Evolutionary conservation across 2,113 vertebrate species (phyloP), one percentile per base, ranked within the genome.

Genomic region (Nycticebus coucang): DNA sequence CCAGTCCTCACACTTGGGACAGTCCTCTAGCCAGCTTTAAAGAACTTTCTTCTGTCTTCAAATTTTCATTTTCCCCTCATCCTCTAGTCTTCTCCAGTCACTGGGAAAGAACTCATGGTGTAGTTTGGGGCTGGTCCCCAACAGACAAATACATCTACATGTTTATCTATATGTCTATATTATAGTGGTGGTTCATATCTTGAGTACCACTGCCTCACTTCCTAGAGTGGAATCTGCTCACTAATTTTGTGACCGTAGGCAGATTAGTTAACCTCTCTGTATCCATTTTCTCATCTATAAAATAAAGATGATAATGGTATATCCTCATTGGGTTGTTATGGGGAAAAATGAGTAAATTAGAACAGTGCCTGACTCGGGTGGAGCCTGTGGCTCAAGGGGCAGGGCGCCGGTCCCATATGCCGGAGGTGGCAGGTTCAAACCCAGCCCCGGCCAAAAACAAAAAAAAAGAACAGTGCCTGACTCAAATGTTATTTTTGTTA

Each of bases 291-390:
- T 69, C 19, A 69, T 55, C 53, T 88, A 35, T 77, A 68, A 93
- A 93, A 94, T 18, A 66, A 95, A 57, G 45, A 57, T 84, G 82
- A 74, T 84, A 89, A 75, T 17, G 79, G 33, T 53, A 96, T 30
- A 66, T 57, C 9, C 18, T 80, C 10, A 57, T 0, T 93, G 18
- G 14, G 4, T 84, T 89, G 41, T 45, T 89, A 19, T 68, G 35
- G 82, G 30, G 5, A 60, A 69, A 69, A 93, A 78, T 69, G 22
- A 89, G 28, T 79, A 85, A 81, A 50, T 84, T 77, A 83, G n/a
- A 82, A 82, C 9, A 82, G 57, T 64, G 11, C 37, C 59, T 66
- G 37, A 84, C 11, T 55, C 68, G n/a, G n/a, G n/a, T n/a, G 22
- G 59, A 33, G n/a, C n/a, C n/a, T n/a, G n/a, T n/a, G n/a, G n/a